Conservation (phyloP, 2,888 invertebrate genomes). For the Megamerina dolium region DNA sequence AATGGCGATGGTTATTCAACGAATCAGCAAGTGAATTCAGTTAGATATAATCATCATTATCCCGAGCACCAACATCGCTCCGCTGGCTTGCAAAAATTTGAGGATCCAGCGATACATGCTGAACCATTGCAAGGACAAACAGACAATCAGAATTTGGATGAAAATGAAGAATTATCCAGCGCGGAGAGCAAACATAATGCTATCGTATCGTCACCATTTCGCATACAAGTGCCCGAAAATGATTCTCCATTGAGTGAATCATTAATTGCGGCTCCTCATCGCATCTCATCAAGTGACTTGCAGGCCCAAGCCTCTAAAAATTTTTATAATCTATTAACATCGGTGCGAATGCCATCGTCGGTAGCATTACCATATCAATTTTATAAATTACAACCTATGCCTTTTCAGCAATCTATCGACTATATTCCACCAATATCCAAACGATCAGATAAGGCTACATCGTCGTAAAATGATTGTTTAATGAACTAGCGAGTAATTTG, state of each 20-base stretch:
- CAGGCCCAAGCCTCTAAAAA: conserved; percentile 28
- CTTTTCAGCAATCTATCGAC: conserved; percentile 34
- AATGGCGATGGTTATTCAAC: neutral
- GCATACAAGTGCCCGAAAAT: no score
- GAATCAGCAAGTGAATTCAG: no score
- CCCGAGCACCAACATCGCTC: no score
- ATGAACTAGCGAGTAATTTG: no score
- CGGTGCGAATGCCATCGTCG: conserved; percentile 29
- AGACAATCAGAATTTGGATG: conserved; percentile 20
- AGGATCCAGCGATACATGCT: no score
- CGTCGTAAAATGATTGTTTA: no score
- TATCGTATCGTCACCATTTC: conserved; percentile 8
- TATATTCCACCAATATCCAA: no score
- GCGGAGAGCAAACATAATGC: conserved; percentile 12
- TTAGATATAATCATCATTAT: conserved; percentile 5
- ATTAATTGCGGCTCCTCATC: conserved; percentile 7
- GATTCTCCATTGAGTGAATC: no score
- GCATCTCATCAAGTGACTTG: conserved; percentile 18
- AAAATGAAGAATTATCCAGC: conserved; percentile 24
- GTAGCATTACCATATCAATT: conserved; percentile 37
- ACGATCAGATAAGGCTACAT: no score
- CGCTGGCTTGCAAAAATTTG: no score
- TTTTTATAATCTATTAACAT: no score
- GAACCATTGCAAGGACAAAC: conserved; percentile 9
- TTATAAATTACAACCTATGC: conserved; percentile 36